Evolutionary conservation across 2,888 invertebrate genomes (phyloP).

Genomic region (Mimumesa dahlbomi): DNA sequence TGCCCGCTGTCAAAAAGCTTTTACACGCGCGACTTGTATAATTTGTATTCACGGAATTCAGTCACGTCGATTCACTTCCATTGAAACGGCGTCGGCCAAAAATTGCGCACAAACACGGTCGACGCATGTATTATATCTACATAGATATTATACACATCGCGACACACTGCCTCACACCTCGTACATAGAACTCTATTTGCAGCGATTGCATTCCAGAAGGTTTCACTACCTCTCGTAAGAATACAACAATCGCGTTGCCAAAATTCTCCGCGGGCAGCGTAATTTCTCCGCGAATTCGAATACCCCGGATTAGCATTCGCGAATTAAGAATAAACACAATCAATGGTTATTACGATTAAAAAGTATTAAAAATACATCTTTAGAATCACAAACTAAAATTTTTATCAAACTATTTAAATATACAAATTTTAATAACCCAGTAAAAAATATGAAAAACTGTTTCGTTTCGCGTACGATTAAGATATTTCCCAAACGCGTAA

Average conservation of each 20-base stretch:
- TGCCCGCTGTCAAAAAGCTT: background rate
- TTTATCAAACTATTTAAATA: too few relatives aligned
- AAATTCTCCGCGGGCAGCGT: constrained; percentile 20
- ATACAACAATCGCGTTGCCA: constrained; percentile 21
- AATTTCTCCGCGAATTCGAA: too few relatives aligned
- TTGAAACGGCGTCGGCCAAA: constrained; percentile 49
- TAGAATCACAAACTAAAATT: too few relatives aligned
- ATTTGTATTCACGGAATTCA: constrained; percentile 29
- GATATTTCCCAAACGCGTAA: too few relatives aligned
- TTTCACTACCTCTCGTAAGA: constrained; percentile 30
- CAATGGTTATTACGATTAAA: background rate
- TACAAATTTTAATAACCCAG: background rate
- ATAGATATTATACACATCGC: too few relatives aligned
- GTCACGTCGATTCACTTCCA: constrained; percentile 21
- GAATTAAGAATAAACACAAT: too few relatives aligned
- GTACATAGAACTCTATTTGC: constrained; percentile 36
- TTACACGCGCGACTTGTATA: background rate
- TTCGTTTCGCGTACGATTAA: too few relatives aligned
- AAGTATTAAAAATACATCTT: too few relatives aligned
- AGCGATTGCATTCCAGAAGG: constrained; percentile 35
- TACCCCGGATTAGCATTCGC: too few relatives aligned
- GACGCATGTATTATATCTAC: too few relatives aligned
- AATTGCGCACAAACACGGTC: constrained; percentile 10
- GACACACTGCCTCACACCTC: background rate
- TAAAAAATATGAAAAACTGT: too few relatives aligned